Conservation (phyloP, 2,888 invertebrate genomes). For the Nemotelus nigrinus region DNA sequence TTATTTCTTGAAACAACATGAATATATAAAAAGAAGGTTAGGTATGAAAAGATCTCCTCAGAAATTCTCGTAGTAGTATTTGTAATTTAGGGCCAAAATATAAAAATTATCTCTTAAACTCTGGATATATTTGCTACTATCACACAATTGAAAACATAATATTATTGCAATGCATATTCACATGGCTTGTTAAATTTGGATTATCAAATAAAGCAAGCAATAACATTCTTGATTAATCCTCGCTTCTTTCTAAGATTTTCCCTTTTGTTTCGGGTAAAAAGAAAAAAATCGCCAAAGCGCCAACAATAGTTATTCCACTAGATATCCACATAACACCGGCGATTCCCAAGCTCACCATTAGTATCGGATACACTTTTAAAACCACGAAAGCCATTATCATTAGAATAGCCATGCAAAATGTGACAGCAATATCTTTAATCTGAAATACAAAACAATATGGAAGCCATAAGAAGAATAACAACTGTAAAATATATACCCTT, state of each 20-base stretch:
- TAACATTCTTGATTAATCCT: neutral
- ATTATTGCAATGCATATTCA: too few species aligned
- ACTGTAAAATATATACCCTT: constrained; percentile 55
- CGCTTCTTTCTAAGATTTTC: constrained; percentile 55
- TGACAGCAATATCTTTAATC: constrained; percentile 59
- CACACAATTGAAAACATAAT: too few species aligned
- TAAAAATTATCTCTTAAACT: too few species aligned
- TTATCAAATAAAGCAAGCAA: too few species aligned
- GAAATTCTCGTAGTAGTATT: too few species aligned
- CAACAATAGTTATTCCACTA: constrained; percentile 54
- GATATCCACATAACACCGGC: constrained; percentile 60
- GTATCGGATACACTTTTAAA: constrained; percentile 59
- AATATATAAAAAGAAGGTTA: too few species aligned
- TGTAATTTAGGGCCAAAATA: too few species aligned
- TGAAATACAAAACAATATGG: constrained; percentile 48
- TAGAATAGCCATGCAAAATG: constrained; percentile 55
- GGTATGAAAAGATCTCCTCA: too few species aligned
- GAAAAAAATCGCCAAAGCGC: constrained; percentile 57
- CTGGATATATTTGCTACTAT: too few species aligned
- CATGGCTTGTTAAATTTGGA: too few species aligned
- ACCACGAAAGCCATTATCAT: constrained; percentile 57
- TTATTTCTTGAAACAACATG: too few species aligned
- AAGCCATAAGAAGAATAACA: neutral
- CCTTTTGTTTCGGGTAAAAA: constrained; percentile 62
- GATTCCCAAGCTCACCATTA: constrained; percentile 56